Base-by-base conservation (phyloP, 2,797 vertebrate genomes). In the Periparus ater region DNA sequence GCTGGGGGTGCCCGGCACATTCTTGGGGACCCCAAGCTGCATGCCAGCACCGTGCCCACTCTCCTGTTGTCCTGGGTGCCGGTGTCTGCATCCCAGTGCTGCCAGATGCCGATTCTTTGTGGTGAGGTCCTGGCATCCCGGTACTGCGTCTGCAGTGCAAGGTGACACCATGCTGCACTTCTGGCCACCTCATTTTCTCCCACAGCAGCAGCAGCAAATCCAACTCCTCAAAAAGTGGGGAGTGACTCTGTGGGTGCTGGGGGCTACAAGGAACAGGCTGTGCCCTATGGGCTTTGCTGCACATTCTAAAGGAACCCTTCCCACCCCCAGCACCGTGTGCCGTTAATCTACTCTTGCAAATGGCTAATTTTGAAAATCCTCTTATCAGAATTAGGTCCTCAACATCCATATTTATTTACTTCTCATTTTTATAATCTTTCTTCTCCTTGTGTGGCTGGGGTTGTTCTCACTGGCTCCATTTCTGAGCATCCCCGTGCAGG, bases 341-440 rank as follows among this genome's bases (percentile, higher is more conserved):
- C 8, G 27, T 96, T 97, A 97, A 98, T 98, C 97, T 97, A 86
- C 96, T 96, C 97, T 91, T 96, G 97, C 96, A 97, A 98, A 97
- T 96, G 98, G 97, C 97, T 98, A 98, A 98, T 98, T 98, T 97
- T 94, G 96, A 98, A 98, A 98, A 98, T 98, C 98, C 97, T 96
- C 97, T 98, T 98, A 98, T 97, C 97, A 97, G 97, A 98, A 98
- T 97, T 97, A 97, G 97, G 97, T 96, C 96, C 95, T 97, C 96
- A 93, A 76, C 98, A 97, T 97, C 96, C 97, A 93, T 97, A 97
- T 97, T 98, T 98, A 98, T 98, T 98, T 98, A 98, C 95, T 97
- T 97, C 97, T 79, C 95, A 97, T 98, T 98, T 97, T 97, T 95
- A 95, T 98, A 96, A 96, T 96, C 96, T 96, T 78, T 30, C 36